Evolutionary conservation across 2,797 vertebrate genomes (phyloP).

Genomic region (Pterois miles): DNA sequence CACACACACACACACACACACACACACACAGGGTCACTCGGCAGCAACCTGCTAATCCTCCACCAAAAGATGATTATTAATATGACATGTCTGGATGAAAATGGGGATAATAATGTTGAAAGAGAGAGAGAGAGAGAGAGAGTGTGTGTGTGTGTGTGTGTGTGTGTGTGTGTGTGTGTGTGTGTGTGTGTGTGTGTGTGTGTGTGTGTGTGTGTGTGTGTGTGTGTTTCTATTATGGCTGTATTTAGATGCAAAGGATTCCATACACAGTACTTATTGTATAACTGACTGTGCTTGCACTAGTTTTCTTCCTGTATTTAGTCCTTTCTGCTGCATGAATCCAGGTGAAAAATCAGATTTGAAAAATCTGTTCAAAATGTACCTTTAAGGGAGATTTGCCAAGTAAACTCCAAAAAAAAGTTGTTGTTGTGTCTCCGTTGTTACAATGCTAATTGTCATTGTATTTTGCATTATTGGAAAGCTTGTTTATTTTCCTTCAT

Average conservation of each 20-base stretch:
- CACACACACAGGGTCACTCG: constrained; percentile 1
- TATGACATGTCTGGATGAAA: constrained; percentile 47
- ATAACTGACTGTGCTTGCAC: not conserved
- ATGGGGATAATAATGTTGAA: not conserved
- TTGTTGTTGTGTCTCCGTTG: too few species aligned
- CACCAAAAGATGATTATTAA: constrained; percentile 62
- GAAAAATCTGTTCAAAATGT: too few species aligned
- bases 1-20: constrained; percentile 15
- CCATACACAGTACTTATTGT: not conserved
- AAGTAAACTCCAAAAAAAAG: too few species aligned
- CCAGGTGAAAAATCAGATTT: too few species aligned
- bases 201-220: constrained; percentile 5
- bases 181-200: not conserved
- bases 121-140: not conserved
- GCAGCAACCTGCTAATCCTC: constrained; percentile 58
- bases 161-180: constrained; percentile 13
- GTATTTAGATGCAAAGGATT: constrained; percentile 1
- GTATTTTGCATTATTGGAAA: too few species aligned
- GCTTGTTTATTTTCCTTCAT: too few species aligned
- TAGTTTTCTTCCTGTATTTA: not conserved
- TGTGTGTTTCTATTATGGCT: not conserved
- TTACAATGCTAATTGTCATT: too few species aligned
- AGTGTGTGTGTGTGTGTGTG: not conserved
- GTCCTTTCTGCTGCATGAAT: not conserved
- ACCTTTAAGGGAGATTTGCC: too few species aligned